Evolutionary conservation across 2,113 vertebrate genomes (phyloP).

Genomic region (Brachyhypopomus occidentalis): DNA sequence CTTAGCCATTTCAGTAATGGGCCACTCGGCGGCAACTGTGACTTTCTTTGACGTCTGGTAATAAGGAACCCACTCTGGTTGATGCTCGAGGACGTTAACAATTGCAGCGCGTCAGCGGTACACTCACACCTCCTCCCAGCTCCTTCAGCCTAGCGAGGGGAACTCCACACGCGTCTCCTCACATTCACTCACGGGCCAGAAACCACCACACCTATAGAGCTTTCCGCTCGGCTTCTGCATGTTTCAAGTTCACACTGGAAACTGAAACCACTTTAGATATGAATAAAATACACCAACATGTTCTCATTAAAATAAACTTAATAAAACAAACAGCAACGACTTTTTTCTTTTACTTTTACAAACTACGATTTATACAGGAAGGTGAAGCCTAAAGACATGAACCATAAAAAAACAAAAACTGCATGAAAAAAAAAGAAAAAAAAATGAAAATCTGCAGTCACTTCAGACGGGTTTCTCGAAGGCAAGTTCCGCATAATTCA

Average conservation of each 20-base stretch:
- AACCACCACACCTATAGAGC: background rate
- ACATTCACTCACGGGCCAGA: background rate
- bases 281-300: background rate
- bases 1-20: too few species aligned
- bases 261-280: background rate
- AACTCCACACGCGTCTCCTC: background rate
- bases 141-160: too few species aligned
- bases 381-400: background rate
- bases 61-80: conserved; percentile 17
- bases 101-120: conserved; percentile 53
- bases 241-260: background rate
- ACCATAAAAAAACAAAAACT: background rate
- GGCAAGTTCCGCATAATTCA: background rate
- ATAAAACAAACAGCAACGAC: background rate
- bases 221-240: background rate
- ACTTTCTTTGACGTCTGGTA: conserved; percentile 21
- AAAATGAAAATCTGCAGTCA: background rate
- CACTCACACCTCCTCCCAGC: conserved; percentile 51
- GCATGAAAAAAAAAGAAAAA: too few species aligned
- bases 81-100: conserved; percentile 55
- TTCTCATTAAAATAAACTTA: background rate
- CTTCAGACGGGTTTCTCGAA: background rate
- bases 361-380: background rate
- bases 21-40: too few species aligned
- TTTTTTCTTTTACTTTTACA: too few species aligned